Evolutionary conservation across 2,113 vertebrate species (phyloP).

Genomic region (Aptenodytes forsteri): DNA sequence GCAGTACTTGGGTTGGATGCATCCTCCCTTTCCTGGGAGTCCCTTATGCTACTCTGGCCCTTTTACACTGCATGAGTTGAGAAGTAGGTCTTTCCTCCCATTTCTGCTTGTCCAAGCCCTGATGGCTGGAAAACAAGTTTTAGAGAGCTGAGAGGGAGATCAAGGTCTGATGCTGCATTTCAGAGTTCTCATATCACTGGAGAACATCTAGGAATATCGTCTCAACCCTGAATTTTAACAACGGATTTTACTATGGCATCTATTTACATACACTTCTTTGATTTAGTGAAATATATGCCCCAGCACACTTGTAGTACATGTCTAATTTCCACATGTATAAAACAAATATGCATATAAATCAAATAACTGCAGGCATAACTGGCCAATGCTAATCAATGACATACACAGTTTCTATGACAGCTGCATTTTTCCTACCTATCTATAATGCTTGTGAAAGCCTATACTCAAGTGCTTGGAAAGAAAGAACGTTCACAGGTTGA

Average conservation of each 20-base stretch:
- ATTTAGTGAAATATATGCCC: background rate
- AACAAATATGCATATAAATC: background rate
- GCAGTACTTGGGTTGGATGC: background rate
- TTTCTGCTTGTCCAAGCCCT: background rate
- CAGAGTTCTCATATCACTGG: background rate
- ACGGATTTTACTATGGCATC: background rate
- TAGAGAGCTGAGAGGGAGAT: background rate
- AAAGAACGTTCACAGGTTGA: background rate
- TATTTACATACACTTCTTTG: conserved; percentile 29
- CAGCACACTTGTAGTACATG: background rate
- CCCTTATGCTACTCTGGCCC: background rate
- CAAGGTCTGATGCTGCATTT: background rate
- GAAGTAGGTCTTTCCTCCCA: background rate
- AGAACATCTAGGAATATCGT: background rate
- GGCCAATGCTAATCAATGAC: background rate
- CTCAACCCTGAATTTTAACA: background rate
- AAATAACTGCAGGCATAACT: background rate
- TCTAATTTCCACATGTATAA: background rate
- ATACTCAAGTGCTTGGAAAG: background rate
- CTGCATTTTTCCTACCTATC: background rate
- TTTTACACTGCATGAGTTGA: background rate
- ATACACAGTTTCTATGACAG: background rate
- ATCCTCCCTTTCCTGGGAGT: background rate
- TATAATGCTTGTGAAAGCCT: background rate
- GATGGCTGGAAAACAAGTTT: background rate